A percentile compares a stretch with the other conserved stretches of the same genome.
phyloP scores from a whole-genome alignment of 2,113 vertebrate species.

The Eleginops maclovinus region DNA sequence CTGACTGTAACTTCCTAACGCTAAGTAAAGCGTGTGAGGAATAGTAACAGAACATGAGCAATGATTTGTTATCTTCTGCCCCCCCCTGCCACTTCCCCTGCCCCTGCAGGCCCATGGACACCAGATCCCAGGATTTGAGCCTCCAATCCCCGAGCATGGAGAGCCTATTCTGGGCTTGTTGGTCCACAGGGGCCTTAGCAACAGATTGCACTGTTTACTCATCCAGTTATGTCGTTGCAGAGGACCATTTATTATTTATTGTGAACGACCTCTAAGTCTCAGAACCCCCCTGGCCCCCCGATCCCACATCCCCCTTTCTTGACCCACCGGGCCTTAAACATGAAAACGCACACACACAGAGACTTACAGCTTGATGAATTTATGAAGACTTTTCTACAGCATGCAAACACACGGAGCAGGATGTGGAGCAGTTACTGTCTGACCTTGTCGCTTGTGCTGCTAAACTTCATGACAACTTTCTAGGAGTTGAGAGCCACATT shows the following conservation, averaged over 20 bases:
- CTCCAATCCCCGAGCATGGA: slow-evolving; percentile 72
- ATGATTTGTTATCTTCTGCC: slow-evolving; percentile 48
- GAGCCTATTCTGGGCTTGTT: slow-evolving; percentile 81
- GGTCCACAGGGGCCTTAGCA: slow-evolving; percentile 78
- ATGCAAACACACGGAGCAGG: not conserved
- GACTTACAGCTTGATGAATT: not conserved
- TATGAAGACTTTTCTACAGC: not conserved
- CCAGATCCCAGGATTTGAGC: slow-evolving; percentile 83
- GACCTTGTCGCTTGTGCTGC: not conserved
- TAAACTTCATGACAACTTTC: slow-evolving; percentile 5
- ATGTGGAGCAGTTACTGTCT: not conserved
- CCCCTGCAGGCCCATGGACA: slow-evolving; percentile 64
- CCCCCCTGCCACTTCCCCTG: slow-evolving; percentile 14
- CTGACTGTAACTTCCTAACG: not conserved
- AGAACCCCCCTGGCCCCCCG: not conserved
- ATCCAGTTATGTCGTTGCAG: slow-evolving; percentile 52
- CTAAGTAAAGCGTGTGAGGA: not conserved
- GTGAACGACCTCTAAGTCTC: slow-evolving; percentile 36
- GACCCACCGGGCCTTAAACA: not conserved
- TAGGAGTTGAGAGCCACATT: slow-evolving; percentile 13
- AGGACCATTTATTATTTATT: slow-evolving; percentile 70
- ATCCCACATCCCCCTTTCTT: not conserved
- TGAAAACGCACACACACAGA: not conserved
- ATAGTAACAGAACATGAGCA: slow-evolving; percentile 23
- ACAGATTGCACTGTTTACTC: slow-evolving; percentile 83